Conservation (phyloP, 2,888 invertebrate genomes). For the Diogma glabrata region DNA sequence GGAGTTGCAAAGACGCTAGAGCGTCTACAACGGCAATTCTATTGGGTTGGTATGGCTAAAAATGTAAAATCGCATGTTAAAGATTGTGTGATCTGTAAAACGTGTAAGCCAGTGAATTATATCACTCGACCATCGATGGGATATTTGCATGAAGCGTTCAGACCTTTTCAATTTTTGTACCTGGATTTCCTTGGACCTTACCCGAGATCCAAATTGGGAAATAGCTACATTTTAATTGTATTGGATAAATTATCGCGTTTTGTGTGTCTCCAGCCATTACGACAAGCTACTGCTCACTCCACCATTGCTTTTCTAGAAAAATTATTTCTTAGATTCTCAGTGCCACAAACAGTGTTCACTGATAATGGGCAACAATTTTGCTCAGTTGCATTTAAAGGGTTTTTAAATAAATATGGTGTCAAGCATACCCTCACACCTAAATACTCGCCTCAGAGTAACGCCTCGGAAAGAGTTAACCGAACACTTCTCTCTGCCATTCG, state of each 20-base stretch:
- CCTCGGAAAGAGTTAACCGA: background rate
- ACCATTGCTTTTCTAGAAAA: background rate
- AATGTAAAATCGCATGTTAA: background rate
- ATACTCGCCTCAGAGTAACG: slow-evolving; percentile 2
- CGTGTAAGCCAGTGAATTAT: background rate
- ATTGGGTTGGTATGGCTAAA: background rate
- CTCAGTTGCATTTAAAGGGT: too few relatives aligned
- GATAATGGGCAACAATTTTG: too few relatives aligned
- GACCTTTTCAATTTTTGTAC: background rate
- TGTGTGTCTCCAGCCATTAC: background rate
- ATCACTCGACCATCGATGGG: background rate
- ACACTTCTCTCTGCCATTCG: background rate
- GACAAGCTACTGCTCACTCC: background rate
- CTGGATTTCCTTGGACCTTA: background rate
- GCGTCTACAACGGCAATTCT: background rate
- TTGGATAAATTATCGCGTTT: background rate
- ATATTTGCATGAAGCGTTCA: background rate
- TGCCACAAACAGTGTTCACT: background rate
- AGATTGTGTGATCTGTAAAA: background rate
- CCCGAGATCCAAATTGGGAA: background rate
- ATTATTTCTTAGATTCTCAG: background rate
- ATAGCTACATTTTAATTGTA: background rate
- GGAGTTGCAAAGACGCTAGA: background rate
- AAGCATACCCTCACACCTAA: too few relatives aligned
- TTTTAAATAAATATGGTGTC: too few relatives aligned